Percentiles rank a stretch among this genome's conserved stretches.
phyloP scores from a whole-genome alignment of 2,888 invertebrate genomes.

The Sisyra terminalis region DNA sequence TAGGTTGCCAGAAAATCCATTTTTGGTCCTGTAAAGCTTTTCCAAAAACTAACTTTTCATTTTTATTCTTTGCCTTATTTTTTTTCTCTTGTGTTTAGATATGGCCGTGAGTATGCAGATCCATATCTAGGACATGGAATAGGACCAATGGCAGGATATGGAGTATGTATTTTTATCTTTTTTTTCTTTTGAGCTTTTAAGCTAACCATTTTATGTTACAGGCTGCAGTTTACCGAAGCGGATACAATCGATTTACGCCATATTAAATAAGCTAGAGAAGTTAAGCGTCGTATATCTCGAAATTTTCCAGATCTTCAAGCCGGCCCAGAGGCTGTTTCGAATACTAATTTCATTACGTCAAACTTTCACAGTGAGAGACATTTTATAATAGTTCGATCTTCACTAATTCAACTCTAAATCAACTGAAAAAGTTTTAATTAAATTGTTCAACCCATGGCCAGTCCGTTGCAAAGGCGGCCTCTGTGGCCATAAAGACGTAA shows the following conservation, averaged over 20 bases:
- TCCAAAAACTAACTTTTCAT: not conserved
- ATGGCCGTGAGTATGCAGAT: slow-evolving; percentile 83
- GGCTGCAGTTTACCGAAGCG: slow-evolving; percentile 87
- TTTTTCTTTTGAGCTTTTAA: too few species aligned
- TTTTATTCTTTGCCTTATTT: not conserved
- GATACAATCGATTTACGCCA: slow-evolving; percentile 89
- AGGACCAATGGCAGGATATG: slow-evolving; percentile 93
- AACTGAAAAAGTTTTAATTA: not conserved
- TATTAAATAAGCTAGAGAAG: slow-evolving; percentile 38
- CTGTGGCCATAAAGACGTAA: too few species aligned
- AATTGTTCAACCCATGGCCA: too few species aligned
- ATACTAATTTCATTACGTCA: not conserved
- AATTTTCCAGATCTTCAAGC: not conserved
- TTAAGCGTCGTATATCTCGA: too few species aligned
- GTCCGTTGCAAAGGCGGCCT: too few species aligned
- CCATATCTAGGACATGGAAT: slow-evolving; percentile 91
- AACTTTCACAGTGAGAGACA: not conserved
- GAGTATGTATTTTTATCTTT: slow-evolving; percentile 45
- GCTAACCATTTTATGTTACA: too few species aligned
- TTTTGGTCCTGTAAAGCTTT: too few species aligned
- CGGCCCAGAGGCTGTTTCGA: too few species aligned
- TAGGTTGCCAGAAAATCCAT: not conserved
- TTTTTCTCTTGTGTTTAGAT: slow-evolving; percentile 35
- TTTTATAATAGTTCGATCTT: not conserved
- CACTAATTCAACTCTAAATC: not conserved